A percentile compares a stretch with the other conserved stretches of the same genome.
phyloP scores from a whole-genome alignment of 2,888 invertebrate species.

The Drosophila pullipes region DNA sequence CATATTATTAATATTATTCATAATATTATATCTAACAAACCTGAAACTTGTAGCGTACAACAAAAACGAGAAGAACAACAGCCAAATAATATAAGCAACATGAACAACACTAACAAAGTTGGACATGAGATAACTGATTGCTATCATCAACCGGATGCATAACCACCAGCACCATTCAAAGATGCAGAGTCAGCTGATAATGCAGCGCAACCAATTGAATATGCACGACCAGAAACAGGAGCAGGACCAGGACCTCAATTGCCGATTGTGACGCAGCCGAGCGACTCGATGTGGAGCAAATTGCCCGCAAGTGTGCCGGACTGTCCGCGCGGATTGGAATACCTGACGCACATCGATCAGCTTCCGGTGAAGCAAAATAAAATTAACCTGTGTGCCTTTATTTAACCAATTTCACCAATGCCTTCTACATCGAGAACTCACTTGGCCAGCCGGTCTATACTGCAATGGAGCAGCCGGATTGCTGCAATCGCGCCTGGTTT shows the following conservation, averaged over 20 bases:
- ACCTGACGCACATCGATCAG: slow-evolving; percentile 94
- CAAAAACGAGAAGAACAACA: not conserved
- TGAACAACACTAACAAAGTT: not conserved
- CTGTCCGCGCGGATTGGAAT: slow-evolving; percentile 95
- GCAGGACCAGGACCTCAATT: not conserved
- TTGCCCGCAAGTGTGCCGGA: slow-evolving; percentile 90
- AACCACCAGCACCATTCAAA: not conserved
- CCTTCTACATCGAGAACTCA: slow-evolving; percentile 92
- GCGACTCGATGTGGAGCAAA: slow-evolving; percentile 91
- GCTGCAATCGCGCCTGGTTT: slow-evolving; percentile 90
- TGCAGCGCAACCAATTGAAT: not conserved
- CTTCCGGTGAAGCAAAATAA: slow-evolving; percentile 92
- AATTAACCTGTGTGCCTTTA: slow-evolving; percentile 88
- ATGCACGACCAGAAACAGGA: not conserved
- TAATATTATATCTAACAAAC: not conserved
- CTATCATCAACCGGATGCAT: not conserved
- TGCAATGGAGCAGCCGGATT: slow-evolving; percentile 83
- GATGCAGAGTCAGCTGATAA: not conserved
- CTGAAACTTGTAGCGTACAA: not conserved
- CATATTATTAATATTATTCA: not conserved
- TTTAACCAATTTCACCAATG: slow-evolving; percentile 95
- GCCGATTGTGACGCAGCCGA: slow-evolving; percentile 84
- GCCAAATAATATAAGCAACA: not conserved
- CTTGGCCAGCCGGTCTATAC: slow-evolving; percentile 88
- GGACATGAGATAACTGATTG: not conserved